Base-by-base conservation (phyloP, 2,888 invertebrate species). In the Acronicta leporina region DNA sequence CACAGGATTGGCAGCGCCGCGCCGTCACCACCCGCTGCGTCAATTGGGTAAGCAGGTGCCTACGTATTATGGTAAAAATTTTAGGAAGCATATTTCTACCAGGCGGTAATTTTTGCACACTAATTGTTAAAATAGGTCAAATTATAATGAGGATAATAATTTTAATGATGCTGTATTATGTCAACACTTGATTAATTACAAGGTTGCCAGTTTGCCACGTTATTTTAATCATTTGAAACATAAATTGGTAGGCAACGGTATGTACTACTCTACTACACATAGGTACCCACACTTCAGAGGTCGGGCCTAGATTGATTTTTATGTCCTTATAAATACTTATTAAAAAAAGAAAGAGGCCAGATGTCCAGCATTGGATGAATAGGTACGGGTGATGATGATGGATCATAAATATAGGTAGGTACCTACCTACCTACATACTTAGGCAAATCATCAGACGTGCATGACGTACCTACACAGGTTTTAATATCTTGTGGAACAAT, bases 161-260 rank as follows among this genome's bases (percentile, higher is more conserved):
- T 60, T 61, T 63, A 63, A 64, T 68, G 74, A 74, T 74, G 68
- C 69, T 59, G 68, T 68, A 75, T 67, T 60, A 68, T 79, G 86
- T 86, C 87, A 85, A 83, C 87, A 82, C 84, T 71, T 77, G 49
- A 83, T 79, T 87, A 88, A 84, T 83, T 79, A 68, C 87, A 86
- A 88, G 87, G 87, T 82, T 79, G 73, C 11, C 48, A 44, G 48
- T 38, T 35, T 38, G 45, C 51, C 51, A 33, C 33, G 33, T 30
- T 30, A 33, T 63, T 64, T 71, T 75, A 63, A 47, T 33, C 57
- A 72, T 20, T 63, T 48, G 33, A 48, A 48, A 59, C 13, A 41
- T 38, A 43, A 40, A n/a, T 5, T 13, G 13, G 10, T 10, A 4
- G 13, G 5, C 0, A n/a, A n/a, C 13, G 35, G 35, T 13, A 35